These are phyloP conservation scores for Corynorhinus townsendii DNA, from an alignment of 2,113 vertebrate genomes.

Conservation along the genomic window DNA sequence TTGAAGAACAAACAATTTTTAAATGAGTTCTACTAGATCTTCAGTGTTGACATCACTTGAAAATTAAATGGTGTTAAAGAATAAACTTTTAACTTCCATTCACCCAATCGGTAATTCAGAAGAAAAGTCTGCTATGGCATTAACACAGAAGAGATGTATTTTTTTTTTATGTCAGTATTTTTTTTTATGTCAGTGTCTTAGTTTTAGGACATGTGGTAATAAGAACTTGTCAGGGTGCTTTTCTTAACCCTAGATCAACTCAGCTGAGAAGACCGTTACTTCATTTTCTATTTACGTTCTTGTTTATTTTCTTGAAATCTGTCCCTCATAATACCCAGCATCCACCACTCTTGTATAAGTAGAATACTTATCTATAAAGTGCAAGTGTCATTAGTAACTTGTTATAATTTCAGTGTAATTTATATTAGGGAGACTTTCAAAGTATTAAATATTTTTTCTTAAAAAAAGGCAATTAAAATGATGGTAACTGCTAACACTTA, in stretches of 20 bases:
- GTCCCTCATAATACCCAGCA: conserved; percentile 52
- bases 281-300: conserved; percentile 39
- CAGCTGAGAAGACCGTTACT: conserved; percentile 51
- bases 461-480: background rate
- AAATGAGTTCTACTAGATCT: background rate
- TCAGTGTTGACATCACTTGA: background rate
- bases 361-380: conserved; percentile 66
- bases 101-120: background rate
- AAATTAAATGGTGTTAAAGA: background rate
- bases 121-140: background rate
- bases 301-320: conserved; percentile 33
- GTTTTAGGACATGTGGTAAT: background rate
- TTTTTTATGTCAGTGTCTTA: background rate
- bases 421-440: conserved; percentile 71
- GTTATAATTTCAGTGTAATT: conserved; percentile 64
- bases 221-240: background rate
- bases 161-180: background rate
- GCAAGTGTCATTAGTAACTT: conserved; percentile 68
- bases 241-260: background rate
- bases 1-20: conserved; percentile 21
- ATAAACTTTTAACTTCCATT: background rate
- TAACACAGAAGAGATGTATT: background rate
- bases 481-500: conserved; percentile 25
- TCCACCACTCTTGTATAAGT: conserved; percentile 67
- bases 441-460: conserved; percentile 41